A percentile compares a stretch with the other conserved stretches of the same genome.
Conservation (phyloP, 2,888 invertebrate species). For the Horisme vitalbata region DNA sequence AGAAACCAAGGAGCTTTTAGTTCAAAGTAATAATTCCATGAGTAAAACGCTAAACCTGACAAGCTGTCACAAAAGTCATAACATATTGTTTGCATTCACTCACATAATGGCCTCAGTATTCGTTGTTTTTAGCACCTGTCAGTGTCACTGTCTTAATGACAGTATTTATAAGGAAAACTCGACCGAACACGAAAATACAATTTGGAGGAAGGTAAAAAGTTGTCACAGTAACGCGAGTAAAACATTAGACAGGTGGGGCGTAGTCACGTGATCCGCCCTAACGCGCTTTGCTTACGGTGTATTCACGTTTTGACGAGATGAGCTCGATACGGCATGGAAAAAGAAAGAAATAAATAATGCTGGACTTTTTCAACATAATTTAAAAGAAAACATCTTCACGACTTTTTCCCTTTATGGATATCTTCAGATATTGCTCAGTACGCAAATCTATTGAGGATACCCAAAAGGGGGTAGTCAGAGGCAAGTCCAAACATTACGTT, state of each 20-base stretch:
- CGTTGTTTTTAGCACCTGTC: slow-evolving; percentile 77
- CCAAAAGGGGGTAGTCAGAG: too few species aligned
- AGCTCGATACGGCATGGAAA: not conserved
- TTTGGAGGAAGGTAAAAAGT: slow-evolving; percentile 75
- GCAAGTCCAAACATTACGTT: too few species aligned
- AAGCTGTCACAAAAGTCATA: slow-evolving; percentile 52
- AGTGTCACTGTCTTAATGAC: slow-evolving; percentile 77
- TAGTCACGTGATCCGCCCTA: slow-evolving; percentile 55
- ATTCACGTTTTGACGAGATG: not conserved
- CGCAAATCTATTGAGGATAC: too few species aligned
- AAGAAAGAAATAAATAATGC: too few species aligned
- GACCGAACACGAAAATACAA: slow-evolving; percentile 80
- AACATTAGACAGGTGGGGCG: slow-evolving; percentile 68
- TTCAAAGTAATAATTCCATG: too few species aligned
- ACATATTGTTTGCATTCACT: slow-evolving; percentile 64
- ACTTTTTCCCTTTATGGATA: too few species aligned
- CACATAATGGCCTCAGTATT: slow-evolving; percentile 67
- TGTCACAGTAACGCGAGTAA: slow-evolving; percentile 77
- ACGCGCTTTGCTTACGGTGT: slow-evolving; percentile 41
- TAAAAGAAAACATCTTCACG: too few species aligned
- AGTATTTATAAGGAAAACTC: slow-evolving; percentile 82
- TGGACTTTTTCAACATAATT: too few species aligned
- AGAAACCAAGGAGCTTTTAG: too few species aligned
- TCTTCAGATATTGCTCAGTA: too few species aligned
- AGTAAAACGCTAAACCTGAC: slow-evolving; percentile 32